A percentile compares a stretch with the other conserved stretches of the same genome.
Conservation (phyloP, 2,113 vertebrate species). For the Embiotoca jacksoni region DNA sequence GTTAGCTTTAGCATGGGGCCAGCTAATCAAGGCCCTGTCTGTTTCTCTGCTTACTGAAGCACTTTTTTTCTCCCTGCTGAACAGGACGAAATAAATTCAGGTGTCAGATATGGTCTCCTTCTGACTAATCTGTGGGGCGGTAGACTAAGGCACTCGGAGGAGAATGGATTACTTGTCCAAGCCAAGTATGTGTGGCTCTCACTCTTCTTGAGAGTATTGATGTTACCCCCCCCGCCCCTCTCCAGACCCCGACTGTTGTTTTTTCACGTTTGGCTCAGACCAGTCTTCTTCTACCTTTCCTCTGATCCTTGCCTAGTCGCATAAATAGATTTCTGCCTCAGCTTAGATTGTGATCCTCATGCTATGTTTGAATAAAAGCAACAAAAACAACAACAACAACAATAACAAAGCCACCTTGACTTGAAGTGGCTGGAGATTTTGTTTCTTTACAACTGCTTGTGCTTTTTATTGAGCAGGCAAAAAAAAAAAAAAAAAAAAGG, state of each 20-base stretch:
- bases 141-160: conserved; percentile 7
- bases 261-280: conserved; percentile 30
- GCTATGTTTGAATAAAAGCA: not conserved
- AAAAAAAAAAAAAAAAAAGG: conserved; percentile 20
- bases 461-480: conserved; percentile 26
- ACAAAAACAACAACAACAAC: conserved; percentile 14
- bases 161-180: conserved; percentile 35
- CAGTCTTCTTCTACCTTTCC: conserved; percentile 2
- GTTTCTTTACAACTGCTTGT: conserved; percentile 12
- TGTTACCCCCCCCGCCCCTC: conserved; percentile 9
- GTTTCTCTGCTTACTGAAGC: conserved; percentile 49
- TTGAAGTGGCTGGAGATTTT: not conserved
- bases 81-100: conserved; percentile 57
- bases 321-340: conserved; percentile 5
- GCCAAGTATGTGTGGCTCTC: conserved; percentile 12
- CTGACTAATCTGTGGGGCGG: conserved; percentile 45
- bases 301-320: not conserved
- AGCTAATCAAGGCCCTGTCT: conserved; percentile 54
- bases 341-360: not conserved
- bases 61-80: conserved; percentile 35
- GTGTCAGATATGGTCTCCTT: conserved; percentile 56
- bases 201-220: conserved; percentile 18
- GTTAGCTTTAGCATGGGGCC: conserved; percentile 26
- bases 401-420: not conserved
- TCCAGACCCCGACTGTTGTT: conserved; percentile 7